A percentile compares a stretch with the other conserved stretches of the same genome.
phyloP scores from a whole-genome alignment of 2,113 vertebrate species.

The Tragelaphus scriptus region DNA sequence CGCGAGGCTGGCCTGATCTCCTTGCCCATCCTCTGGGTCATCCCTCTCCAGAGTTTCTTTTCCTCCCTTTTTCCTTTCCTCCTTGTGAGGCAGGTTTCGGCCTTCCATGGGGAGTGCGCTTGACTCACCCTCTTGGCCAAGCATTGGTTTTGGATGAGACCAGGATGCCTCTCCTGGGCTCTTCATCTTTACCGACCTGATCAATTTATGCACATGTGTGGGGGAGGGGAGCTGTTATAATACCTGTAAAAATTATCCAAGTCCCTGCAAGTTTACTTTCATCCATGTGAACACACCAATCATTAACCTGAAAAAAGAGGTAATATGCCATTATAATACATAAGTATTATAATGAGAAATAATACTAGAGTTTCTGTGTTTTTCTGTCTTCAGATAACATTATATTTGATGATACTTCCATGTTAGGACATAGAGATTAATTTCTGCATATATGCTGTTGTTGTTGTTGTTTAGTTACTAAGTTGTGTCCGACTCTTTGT shows the following conservation, averaged over 20 bases:
- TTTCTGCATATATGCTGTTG: background rate
- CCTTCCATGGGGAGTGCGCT: rapidly evolving
- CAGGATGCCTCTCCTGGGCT: background rate
- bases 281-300: background rate
- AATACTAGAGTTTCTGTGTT: background rate
- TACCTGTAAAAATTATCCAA: background rate
- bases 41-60: background rate
- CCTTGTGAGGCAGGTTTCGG: background rate
- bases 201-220: background rate
- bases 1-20: background rate
- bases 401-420: background rate
- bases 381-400: background rate
- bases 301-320: background rate
- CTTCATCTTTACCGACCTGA: background rate
- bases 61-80: too few species aligned
- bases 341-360: background rate
- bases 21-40: background rate
- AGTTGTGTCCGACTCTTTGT: background rate
- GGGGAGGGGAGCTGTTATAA: background rate
- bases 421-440: background rate
- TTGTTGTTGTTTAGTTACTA: background rate
- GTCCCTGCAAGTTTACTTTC: background rate
- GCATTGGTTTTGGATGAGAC: background rate
- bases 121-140: background rate
- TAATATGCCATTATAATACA: background rate